Evolutionary conservation across 1,140 invertebrate genomes (phyloP).

Genomic region (Musca domestica): DNA sequence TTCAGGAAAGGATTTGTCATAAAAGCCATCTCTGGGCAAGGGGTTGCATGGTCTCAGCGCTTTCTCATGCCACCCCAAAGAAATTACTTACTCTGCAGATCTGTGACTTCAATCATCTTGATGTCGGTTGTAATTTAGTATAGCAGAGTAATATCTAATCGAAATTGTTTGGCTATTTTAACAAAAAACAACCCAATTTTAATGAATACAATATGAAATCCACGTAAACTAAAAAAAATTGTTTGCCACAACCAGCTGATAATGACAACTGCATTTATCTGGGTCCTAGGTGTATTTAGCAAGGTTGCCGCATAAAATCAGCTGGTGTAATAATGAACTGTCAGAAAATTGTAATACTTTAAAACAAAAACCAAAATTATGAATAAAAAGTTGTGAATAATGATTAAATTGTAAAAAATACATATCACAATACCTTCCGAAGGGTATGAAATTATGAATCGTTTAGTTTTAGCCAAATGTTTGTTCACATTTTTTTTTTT

Average conservation of each 20-base stretch:
- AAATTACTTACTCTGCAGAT: slow-evolving; percentile 69
- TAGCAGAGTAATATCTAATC: background rate
- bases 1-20: slow-evolving; percentile 58
- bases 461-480: too few species aligned
- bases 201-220: background rate
- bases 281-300: too few species aligned
- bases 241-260: slow-evolving; percentile 4
- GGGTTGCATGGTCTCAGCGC: slow-evolving; percentile 2
- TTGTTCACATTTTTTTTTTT: too few species aligned
- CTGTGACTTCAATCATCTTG: slow-evolving; percentile 70
- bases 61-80: background rate
- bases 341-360: too few species aligned
- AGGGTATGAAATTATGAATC: too few species aligned
- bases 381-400: too few species aligned
- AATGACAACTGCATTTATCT: background rate
- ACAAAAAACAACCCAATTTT: background rate
- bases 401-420: too few species aligned
- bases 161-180: background rate
- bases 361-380: too few species aligned
- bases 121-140: background rate
- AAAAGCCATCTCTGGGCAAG: slow-evolving; percentile 56
- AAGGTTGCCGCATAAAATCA: too few species aligned
- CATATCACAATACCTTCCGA: too few species aligned
- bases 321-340: too few species aligned
- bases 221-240: slow-evolving; percentile 20